Conservation (phyloP, 37 sponge, comb jelly and placozoan species). For the Cliona cf. orientalis region DNA sequence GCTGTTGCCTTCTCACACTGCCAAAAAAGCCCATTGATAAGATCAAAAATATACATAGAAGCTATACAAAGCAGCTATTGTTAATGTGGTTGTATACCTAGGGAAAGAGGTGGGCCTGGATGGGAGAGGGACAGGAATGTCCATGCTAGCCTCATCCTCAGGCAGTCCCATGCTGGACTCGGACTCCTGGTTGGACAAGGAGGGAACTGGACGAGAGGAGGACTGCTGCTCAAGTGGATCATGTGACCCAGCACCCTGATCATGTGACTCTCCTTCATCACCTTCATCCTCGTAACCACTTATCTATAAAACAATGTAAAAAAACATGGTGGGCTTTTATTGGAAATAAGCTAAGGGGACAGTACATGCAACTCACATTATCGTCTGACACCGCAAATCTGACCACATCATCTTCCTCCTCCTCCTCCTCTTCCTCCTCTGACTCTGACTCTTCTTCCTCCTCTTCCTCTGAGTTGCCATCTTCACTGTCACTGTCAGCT, state of each 20-base stretch:
- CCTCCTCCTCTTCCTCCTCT: conserved; percentile 17
- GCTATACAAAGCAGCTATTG: too few species aligned
- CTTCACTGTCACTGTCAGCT: background rate
- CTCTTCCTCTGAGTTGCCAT: background rate
- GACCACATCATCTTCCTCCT: conserved; percentile 5
- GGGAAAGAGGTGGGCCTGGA: conserved; percentile 16
- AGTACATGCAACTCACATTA: background rate
- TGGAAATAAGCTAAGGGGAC: background rate
- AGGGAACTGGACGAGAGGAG: background rate
- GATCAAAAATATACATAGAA: too few species aligned
- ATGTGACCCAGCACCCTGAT: background rate
- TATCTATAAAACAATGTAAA: background rate
- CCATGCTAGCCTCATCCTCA: conserved; percentile 50
- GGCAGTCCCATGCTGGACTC: conserved; percentile 33
- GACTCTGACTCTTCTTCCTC: conserved; percentile 5
- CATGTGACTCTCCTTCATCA: conserved; percentile 6
- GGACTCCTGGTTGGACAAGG: conserved; percentile 4
- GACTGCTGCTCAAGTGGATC: background rate
- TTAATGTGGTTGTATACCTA: too few species aligned
- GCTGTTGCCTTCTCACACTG: background rate
- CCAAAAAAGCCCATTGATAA: background rate
- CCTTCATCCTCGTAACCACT: background rate
- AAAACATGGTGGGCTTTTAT: background rate
- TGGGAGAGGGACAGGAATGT: conserved; percentile 9
- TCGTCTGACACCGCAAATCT: background rate